phyloP scores from a whole-genome alignment of 2,888 invertebrate species.

The Rhamphomyia laevipes region DNA sequence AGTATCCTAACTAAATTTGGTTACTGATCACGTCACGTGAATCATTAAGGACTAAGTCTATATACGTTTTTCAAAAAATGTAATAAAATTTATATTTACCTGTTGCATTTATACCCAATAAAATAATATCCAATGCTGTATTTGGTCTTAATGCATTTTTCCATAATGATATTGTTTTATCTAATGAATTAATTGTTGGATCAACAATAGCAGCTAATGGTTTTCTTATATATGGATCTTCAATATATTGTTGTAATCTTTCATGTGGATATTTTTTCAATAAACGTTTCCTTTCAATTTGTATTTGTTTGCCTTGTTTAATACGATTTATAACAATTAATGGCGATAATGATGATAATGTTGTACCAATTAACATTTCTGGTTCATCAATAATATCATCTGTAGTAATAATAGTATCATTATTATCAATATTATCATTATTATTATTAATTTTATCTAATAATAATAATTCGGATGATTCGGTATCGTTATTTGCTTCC shows the following conservation, averaged over 20 bases:
- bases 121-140: conserved; percentile 34
- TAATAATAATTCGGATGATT: conserved; percentile 10
- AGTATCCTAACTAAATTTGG: too few relatives aligned
- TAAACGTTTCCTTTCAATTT: conserved; percentile 23
- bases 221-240: conserved; percentile 36
- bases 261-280: conserved; percentile 27
- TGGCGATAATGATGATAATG: conserved; percentile 8
- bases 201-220: conserved; percentile 37
- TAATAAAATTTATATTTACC: conserved; percentile 22
- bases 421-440: conserved; percentile 10
- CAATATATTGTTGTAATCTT: conserved; percentile 34
- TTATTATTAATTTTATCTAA: conserved; percentile 11
- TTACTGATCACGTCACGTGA: too few relatives aligned
- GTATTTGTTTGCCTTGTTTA: conserved; percentile 32
- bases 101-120: conserved; percentile 33
- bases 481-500: conserved; percentile 6
- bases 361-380: conserved; percentile 15
- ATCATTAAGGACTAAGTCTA: too few relatives aligned
- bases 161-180: conserved; percentile 33
- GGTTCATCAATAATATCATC: conserved; percentile 10
- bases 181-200: conserved; percentile 30
- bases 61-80: too few relatives aligned
- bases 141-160: conserved; percentile 34
- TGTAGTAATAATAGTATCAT: conserved; percentile 11
- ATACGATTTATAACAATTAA: conserved; percentile 9